These are phyloP conservation scores for Drosophila quasianomalipes DNA, from an alignment of 2,888 invertebrate genomes.

Conservation along the genomic window DNA sequence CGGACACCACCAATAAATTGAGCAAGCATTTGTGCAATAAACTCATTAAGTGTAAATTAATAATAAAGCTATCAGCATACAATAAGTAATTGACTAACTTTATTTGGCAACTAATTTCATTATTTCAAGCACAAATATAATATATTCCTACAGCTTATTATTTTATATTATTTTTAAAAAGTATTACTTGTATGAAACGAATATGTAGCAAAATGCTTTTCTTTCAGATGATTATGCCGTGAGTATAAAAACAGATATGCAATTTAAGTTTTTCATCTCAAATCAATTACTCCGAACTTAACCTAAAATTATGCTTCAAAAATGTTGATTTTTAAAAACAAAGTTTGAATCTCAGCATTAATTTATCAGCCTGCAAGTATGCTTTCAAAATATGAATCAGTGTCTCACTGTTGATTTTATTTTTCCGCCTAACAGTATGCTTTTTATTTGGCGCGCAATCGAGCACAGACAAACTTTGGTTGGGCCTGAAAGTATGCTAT, in stretches of 20 bases:
- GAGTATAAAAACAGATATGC: background rate
- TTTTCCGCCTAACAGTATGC: background rate
- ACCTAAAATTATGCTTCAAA: background rate
- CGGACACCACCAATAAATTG: slow-evolving; percentile 16
- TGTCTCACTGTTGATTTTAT: background rate
- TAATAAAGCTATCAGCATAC: background rate
- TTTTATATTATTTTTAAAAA: background rate
- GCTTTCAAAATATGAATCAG: background rate
- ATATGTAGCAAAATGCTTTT: background rate
- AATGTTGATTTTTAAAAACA: background rate
- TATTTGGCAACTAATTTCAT: background rate
- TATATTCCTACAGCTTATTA: background rate
- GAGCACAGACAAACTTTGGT: accelerated
- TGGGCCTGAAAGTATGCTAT: background rate
- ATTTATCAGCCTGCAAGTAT: background rate
- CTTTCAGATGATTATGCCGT: no score
- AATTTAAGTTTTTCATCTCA: background rate
- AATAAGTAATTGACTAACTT: background rate
- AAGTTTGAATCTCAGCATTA: background rate
- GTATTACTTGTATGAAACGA: background rate
- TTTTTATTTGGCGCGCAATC: background rate
- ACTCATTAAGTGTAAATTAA: background rate
- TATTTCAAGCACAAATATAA: background rate
- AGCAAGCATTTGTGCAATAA: slow-evolving; percentile 8
- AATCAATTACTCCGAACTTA: background rate